Percentiles rank a stretch among this genome's conserved stretches.
phyloP scores from a whole-genome alignment of 92 coral and sea anemone genomes.

The Desmophyllum pertusum region DNA sequence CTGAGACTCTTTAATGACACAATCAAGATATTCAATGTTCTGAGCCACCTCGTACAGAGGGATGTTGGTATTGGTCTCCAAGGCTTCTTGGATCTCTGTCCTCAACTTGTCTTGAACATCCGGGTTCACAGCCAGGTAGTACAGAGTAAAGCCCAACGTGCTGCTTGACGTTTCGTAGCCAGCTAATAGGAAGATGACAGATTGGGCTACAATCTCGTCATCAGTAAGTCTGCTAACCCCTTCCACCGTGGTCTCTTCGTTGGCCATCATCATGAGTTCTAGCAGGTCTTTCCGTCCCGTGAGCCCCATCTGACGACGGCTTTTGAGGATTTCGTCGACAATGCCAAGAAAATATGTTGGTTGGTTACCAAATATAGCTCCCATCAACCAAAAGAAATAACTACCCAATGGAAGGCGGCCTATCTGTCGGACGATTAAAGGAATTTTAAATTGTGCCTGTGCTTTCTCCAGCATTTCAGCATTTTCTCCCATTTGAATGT shows the following conservation, averaged over 20 bases:
- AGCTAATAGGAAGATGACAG: slow-evolving; percentile 49
- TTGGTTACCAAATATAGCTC: background rate
- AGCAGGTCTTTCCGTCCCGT: slow-evolving; percentile 60
- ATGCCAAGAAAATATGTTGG: slow-evolving; percentile 9
- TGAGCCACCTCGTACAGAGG: slow-evolving; percentile 54
- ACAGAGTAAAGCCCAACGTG: slow-evolving; percentile 23
- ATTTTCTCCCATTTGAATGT: slow-evolving; percentile 57
- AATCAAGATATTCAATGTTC: slow-evolving; percentile 62
- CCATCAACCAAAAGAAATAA: background rate
- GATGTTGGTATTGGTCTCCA: slow-evolving; percentile 41
- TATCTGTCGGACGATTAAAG: background rate
- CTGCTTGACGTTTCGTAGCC: slow-evolving; percentile 57
- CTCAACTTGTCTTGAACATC: slow-evolving; percentile 33
- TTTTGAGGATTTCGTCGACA: slow-evolving; percentile 49
- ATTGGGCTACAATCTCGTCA: slow-evolving; percentile 57
- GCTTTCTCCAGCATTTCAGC: slow-evolving; percentile 36
- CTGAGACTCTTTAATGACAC: slow-evolving; percentile 64
- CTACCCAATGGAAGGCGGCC: slow-evolving; percentile 40
- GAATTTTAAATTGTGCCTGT: slow-evolving; percentile 18
- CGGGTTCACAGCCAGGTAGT: slow-evolving; percentile 29
- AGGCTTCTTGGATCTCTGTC: slow-evolving; percentile 20
- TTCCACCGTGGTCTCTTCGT: slow-evolving; percentile 54
- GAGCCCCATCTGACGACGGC: slow-evolving; percentile 39
- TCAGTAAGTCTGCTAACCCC: slow-evolving; percentile 51
- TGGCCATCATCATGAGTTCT: slow-evolving; percentile 66